These are phyloP conservation scores for Corythornis madagascariensis DNA, from an alignment of 2,113 vertebrate genomes.

Conservation along the genomic window DNA sequence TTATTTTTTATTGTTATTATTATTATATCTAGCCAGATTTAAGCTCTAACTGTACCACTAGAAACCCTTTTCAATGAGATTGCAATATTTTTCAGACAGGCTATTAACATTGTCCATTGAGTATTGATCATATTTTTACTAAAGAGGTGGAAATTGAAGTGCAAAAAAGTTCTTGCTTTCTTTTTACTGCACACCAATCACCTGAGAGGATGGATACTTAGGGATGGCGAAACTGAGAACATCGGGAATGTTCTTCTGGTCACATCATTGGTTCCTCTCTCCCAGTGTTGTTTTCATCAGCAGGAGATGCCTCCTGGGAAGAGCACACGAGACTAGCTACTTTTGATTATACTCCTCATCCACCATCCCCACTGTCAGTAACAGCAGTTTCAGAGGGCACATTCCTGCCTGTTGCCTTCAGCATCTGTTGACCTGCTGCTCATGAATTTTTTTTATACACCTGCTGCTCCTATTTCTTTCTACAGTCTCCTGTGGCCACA, in stretches of 20 bases:
- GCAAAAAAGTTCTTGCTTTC: not conserved
- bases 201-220: not conserved
- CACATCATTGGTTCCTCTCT: not conserved
- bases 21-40: not conserved
- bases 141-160: not conserved
- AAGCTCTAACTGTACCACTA: not conserved
- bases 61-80: not conserved
- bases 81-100: not conserved
- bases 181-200: not conserved
- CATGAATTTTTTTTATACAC: slow-evolving; percentile 5
- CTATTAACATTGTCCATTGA: not conserved
- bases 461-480: slow-evolving; percentile 26
- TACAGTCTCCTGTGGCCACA: not conserved
- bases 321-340: not conserved
- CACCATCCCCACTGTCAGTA: not conserved
- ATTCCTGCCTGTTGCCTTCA: not conserved
- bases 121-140: not conserved
- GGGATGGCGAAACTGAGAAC: not conserved
- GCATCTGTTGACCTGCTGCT: not conserved
- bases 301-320: not conserved
- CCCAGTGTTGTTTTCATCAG: not conserved
- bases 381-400: not conserved
- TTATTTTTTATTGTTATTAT: too few species aligned
- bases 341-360: not conserved
- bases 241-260: not conserved